Evolutionary conservation across 2,888 invertebrate genomes (phyloP).

Genomic region (Caenorhabditis sulstoni): DNA sequence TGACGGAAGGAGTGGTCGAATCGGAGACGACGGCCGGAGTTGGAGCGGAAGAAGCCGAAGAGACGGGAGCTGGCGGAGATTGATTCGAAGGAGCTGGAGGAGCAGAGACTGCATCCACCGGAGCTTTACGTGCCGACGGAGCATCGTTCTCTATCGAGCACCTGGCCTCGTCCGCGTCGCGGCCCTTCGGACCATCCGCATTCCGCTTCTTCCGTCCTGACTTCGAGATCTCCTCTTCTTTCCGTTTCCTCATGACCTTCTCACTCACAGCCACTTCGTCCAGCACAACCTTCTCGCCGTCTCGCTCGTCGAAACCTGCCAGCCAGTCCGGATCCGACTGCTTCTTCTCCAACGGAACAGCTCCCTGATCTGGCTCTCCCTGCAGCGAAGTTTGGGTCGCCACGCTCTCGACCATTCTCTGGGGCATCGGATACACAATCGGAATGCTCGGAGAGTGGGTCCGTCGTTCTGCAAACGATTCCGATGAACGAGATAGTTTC

Average conservation of each 20-base stretch:
- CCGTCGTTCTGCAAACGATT: background rate
- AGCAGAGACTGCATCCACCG: too few relatives aligned
- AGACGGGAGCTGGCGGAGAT: background rate
- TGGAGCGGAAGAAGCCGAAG: background rate
- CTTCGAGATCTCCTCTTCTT: background rate
- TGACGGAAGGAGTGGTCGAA: background rate
- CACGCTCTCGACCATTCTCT: constrained; percentile 18
- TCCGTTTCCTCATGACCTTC: constrained; percentile 19
- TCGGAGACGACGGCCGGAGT: background rate
- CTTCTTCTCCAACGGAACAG: background rate
- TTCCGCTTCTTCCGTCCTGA: background rate
- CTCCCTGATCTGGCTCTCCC: background rate
- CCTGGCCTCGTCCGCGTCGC: constrained; percentile 4
- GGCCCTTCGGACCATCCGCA: background rate
- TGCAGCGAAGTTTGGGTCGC: constrained; percentile 30
- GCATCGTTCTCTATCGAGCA: constrained; percentile 35
- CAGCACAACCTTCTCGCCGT: constrained; percentile 21
- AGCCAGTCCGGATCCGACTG: constrained; percentile 33
- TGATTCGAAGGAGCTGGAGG: background rate
- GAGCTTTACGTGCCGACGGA: too few relatives aligned
- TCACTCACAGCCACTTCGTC: constrained; percentile 27
- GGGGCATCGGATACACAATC: background rate
- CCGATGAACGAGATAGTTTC: background rate
- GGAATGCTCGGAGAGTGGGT: background rate
- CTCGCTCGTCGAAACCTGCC: constrained; percentile 17